Evolutionary conservation across 2,797 vertebrate genomes (phyloP).

Genomic region (Cynopterus sphinx): DNA sequence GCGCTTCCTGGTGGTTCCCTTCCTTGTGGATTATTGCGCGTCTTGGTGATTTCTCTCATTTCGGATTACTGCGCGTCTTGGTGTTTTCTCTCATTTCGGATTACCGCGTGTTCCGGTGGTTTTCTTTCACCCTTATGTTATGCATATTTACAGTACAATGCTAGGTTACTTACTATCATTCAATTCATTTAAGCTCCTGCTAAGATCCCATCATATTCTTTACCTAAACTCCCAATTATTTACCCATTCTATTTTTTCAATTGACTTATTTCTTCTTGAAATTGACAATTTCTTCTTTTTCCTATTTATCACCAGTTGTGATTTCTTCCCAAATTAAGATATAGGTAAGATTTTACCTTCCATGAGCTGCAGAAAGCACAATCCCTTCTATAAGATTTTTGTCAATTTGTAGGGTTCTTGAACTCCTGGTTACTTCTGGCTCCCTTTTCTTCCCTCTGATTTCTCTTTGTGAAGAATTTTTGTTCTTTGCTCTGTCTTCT

Average conservation of each 20-base stretch:
- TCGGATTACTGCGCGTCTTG: no score
- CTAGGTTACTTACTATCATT: background rate
- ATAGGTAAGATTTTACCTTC: background rate
- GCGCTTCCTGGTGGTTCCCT: no score
- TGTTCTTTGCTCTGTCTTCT: background rate
- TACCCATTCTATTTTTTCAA: background rate
- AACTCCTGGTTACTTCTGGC: background rate
- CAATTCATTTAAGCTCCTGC: background rate
- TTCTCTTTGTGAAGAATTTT: background rate
- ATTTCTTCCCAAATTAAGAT: background rate
- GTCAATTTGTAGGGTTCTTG: background rate
- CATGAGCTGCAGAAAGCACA: background rate
- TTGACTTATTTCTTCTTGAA: background rate
- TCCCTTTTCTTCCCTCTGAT: background rate
- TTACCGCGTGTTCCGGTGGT: no score
- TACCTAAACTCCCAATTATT: background rate
- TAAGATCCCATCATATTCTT: background rate
- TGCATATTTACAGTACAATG: background rate
- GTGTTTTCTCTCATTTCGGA: no score
- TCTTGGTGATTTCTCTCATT: no score
- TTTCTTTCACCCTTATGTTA: no score
- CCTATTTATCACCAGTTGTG: background rate
- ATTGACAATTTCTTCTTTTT: background rate
- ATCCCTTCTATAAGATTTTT: background rate
- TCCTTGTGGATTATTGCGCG: no score